A percentile compares a stretch with the other conserved stretches of the same genome.
Conservation (phyloP, 2,888 invertebrate species). For the Oxycera nigricornis region DNA sequence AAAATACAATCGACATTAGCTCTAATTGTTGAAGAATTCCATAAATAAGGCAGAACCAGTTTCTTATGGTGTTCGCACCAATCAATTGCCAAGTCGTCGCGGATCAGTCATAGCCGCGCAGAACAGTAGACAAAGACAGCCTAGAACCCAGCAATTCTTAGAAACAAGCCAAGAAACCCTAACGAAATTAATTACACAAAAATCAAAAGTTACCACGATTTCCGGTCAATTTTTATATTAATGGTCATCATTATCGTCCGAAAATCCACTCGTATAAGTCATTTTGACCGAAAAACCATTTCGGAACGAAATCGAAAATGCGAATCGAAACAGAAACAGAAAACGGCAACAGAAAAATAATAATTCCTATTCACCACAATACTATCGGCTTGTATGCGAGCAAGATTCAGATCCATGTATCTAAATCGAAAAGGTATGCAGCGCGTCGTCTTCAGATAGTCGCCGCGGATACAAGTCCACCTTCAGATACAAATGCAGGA, state of each 20-base stretch:
- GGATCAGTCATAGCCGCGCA: no score
- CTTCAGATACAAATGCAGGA: background rate
- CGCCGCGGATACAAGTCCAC: background rate
- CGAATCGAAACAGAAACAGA: conserved; percentile 31
- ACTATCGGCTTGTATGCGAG: background rate
- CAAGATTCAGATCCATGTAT: background rate
- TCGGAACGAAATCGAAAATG: conserved; percentile 26
- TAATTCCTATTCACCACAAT: conserved; percentile 1
- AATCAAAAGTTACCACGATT: conserved; percentile 35
- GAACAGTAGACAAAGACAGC: no score
- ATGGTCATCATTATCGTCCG: conserved; percentile 19
- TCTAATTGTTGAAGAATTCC: no score
- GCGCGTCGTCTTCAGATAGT: background rate
- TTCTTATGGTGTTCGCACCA: no score
- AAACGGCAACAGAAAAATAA: no score
- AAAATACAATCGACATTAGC: no score
- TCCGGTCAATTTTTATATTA: conserved; percentile 26
- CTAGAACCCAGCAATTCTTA: no score
- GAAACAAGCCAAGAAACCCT: conserved; percentile 16
- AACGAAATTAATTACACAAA: conserved; percentile 32
- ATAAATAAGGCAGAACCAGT: no score
- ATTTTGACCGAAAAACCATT: background rate
- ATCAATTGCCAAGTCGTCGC: no score
- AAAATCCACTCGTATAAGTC: background rate
- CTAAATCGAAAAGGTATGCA: background rate